Evolutionary conservation across 92 coral and sea anemone species (phyloP), one percentile per base, ranked within the genome.

Genomic region (Bergia puertoricense): DNA sequence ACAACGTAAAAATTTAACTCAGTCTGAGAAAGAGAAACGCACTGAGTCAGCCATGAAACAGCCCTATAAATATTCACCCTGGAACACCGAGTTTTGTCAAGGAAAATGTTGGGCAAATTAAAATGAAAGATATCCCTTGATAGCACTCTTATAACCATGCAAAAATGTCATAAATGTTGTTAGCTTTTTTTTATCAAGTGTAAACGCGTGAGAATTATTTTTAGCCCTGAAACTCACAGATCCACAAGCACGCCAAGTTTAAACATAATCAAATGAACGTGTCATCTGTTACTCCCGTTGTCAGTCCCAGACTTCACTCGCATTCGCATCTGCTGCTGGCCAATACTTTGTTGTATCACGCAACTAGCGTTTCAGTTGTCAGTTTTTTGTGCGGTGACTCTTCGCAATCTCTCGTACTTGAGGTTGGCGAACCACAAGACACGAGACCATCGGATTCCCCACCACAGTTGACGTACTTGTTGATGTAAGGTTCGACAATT

Each of bases 401-500:
- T 10, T 48, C 82, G 66, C 37, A 46, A 14, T 45, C 59, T 48
- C 66, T 48, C 10, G 39, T 22, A 78, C 82, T 48, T 5, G 82
- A 78, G 30, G 67, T 78, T 2, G 82, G 82, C 13, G 82, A 78
- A 22, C 82, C 82, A 36, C 48, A 66, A 46, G 82, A 78, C 39
- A 78, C 82, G 37, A 5, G 38, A 11, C 82, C 82, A 5, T 16
- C 82, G 2, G 62, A 78, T 78, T 78, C 82, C 8, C 56, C 82
- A 18, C 82, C 82, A 45, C 66, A 5, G 15, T 48, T 46, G 65
- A 89, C 85, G 93, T 93, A 93, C 38, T 76, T 81, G 15, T 81
- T 84, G 20, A 89, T 76, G 85, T 84, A 93, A 1, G 96, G 96
- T 20, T 88, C 69, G 3, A 90, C 96, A 10, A 86, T 86, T 69